Evolutionary conservation across 2,797 vertebrate genomes (phyloP).

Genomic region (Coluber constrictor): DNA sequence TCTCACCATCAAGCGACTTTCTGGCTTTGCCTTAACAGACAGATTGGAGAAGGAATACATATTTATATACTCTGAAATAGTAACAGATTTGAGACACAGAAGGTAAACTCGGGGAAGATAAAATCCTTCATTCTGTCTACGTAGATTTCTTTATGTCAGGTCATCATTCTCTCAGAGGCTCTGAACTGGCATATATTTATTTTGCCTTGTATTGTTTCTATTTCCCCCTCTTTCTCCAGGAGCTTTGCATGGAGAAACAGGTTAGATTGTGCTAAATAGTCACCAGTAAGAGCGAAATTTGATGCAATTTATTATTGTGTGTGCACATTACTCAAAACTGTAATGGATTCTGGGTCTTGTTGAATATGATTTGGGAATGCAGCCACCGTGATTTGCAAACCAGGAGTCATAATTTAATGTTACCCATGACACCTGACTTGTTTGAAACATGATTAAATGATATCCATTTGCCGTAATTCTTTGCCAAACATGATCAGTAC

Average conservation of each 20-base stretch:
- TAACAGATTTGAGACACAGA: conserved; percentile 16
- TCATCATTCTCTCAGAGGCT: not conserved
- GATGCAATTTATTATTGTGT: not conserved
- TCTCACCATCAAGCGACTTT: conserved; percentile 21
- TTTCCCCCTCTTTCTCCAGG: not conserved
- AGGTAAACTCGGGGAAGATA: not conserved
- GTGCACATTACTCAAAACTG: not conserved
- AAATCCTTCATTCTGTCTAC: conserved; percentile 7
- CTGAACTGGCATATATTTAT: not conserved
- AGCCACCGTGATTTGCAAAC: not conserved
- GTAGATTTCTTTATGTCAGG: not conserved
- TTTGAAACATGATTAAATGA: not conserved
- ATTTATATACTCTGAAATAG: not conserved
- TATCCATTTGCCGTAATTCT: not conserved
- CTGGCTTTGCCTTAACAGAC: not conserved
- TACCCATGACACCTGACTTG: not conserved
- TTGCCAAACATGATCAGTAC: not conserved
- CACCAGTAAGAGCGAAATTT: not conserved
- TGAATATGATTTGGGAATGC: not conserved
- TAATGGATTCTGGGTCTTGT: not conserved
- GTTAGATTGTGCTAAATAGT: not conserved
- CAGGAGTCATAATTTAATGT: not conserved
- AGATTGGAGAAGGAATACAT: conserved; percentile 25
- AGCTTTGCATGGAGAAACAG: not conserved
- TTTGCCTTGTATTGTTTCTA: not conserved